A percentile compares a stretch with the other conserved stretches of the same genome.
Evolutionary conservation across 2,888 invertebrate genomes (phyloP).

Genomic region (Drosophila recens): DNA sequence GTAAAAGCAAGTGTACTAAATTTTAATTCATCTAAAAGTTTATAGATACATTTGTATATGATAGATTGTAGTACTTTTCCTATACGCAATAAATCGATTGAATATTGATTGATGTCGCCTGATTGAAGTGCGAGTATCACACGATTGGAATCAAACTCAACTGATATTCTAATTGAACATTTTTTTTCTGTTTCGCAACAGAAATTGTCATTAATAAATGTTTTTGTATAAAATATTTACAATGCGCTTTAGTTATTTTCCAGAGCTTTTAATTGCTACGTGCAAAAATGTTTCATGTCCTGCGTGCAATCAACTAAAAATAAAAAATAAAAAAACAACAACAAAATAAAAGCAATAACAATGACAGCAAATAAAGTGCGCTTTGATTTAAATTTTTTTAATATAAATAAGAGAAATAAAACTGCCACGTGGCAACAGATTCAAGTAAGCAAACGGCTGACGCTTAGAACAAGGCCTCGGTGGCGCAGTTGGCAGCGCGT

Average conservation of each 20-base stretch:
- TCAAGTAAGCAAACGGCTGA: slow-evolving; percentile 36
- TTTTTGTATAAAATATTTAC: slow-evolving; percentile 15
- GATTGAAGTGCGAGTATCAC: slow-evolving; percentile 21
- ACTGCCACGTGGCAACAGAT: slow-evolving; percentile 57
- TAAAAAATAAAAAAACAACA: not conserved
- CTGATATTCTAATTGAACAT: too few species aligned
- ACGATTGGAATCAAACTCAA: slow-evolving; percentile 18
- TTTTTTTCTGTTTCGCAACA: slow-evolving; percentile 3
- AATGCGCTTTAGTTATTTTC: slow-evolving; percentile 29
- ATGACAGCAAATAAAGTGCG: slow-evolving; percentile 6
- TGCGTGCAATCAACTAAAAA: not conserved
- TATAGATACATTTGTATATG: not conserved
- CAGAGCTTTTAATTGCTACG: slow-evolving; percentile 28
- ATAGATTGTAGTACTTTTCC: slow-evolving; percentile 17
- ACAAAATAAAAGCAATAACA: slow-evolving; percentile 2
- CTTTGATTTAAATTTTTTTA: not conserved
- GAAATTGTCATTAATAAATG: slow-evolving; percentile 16
- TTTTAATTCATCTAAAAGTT: not conserved
- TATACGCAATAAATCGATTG: slow-evolving; percentile 27
- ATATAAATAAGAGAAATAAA: not conserved
- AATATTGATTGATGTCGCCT: slow-evolving; percentile 6
- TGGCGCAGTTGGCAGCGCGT: slow-evolving; percentile 86
- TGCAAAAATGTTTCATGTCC: slow-evolving; percentile 47
- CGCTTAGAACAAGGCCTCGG: slow-evolving; percentile 79
- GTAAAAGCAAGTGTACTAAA: not conserved